Evolutionary conservation across 1,140 invertebrate species (phyloP), one percentile per base, ranked within the genome.

Genomic region (Drosophila lowei): DNA sequence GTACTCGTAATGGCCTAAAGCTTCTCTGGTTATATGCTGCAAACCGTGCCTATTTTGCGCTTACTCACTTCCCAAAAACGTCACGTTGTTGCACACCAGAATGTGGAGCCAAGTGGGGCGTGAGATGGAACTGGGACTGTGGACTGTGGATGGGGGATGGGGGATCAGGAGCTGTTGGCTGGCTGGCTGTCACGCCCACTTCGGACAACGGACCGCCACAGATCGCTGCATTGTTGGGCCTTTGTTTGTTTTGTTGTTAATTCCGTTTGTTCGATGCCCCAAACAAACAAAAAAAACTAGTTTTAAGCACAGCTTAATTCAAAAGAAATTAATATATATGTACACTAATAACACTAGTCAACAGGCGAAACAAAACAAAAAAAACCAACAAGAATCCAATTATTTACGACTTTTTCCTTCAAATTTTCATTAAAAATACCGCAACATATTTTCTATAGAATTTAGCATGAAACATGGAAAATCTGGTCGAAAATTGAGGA

Each of bases 11-110:
- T 38, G 34, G 34, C 11, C 34, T 5, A 38, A 38, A 38, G 34
- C 34, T 38, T 38, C 34, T 34, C 30, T 34, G 30, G 8, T 34
- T 34, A 34, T 34, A 34, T 34, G 30, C 30, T 34, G 8, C 18
- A 34, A 1, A 46, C 62, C 62, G 65, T 68, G 65, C 52, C 34
- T 67, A 66, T 67, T 55, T 52, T 23, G 63, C 44, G 65, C 63
- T 68, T 68, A 68, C 65, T 68, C 65, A 68, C 56, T 67, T 30
- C 62, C 65, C 63, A 34, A 68, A 68, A 68, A 68, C 65, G 65
- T 67, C 65, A 68, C 65, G 65, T 68, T 68, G 50, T 38, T 56
- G 50, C 62, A 67, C 42, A 67, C 34, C 34, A 67, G 23, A 67
- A 46, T 48, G 3, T 38, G 34, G 34, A 11, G 34, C 34, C 34